Evolutionary conservation across 2,113 vertebrate species (phyloP).

Genomic region (Reinhardtius hippoglossoides): DNA sequence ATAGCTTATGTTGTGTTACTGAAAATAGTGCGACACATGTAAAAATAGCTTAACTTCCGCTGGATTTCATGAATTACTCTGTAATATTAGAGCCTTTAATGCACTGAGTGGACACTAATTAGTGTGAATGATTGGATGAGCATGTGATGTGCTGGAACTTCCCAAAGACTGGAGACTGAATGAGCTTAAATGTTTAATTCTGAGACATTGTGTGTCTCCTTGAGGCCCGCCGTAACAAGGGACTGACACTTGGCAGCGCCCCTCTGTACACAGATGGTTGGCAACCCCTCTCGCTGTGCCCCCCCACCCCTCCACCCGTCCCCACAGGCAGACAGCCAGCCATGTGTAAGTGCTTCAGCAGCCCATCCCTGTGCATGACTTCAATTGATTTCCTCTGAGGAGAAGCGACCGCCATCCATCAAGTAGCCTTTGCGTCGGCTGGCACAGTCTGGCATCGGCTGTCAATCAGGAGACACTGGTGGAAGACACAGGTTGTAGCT

Average conservation of each 20-base stretch:
- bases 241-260: conserved; percentile 53
- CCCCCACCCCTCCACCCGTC: background rate
- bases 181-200: conserved; percentile 51
- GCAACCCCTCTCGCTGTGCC: conserved; percentile 27
- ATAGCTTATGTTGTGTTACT: conserved; percentile 4
- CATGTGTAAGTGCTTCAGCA: conserved; percentile 56
- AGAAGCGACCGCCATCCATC: conserved; percentile 58
- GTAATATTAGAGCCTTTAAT: conserved; percentile 9
- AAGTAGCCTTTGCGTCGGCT: conserved; percentile 32
- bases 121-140: conserved; percentile 37
- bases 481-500: conserved; percentile 22
- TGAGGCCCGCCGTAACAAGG: conserved; percentile 31
- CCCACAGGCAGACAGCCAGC: conserved; percentile 38
- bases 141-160: conserved; percentile 42
- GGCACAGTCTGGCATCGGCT: background rate
- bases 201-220: conserved; percentile 57
- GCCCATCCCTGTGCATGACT: conserved; percentile 50
- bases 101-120: conserved; percentile 14
- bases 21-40: conserved; percentile 14
- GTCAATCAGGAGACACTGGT: conserved; percentile 41
- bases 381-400: conserved; percentile 66
- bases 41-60: conserved; percentile 12
- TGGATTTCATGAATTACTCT: conserved; percentile 11
- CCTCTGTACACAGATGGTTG: conserved; percentile 65
- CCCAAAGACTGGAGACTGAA: conserved; percentile 28